Percentiles rank a stretch among this genome's conserved stretches.
These are phyloP conservation scores for Pristionchus maxplancki DNA, from an alignment of 2,888 invertebrate species.

Conservation along the genomic window DNA sequence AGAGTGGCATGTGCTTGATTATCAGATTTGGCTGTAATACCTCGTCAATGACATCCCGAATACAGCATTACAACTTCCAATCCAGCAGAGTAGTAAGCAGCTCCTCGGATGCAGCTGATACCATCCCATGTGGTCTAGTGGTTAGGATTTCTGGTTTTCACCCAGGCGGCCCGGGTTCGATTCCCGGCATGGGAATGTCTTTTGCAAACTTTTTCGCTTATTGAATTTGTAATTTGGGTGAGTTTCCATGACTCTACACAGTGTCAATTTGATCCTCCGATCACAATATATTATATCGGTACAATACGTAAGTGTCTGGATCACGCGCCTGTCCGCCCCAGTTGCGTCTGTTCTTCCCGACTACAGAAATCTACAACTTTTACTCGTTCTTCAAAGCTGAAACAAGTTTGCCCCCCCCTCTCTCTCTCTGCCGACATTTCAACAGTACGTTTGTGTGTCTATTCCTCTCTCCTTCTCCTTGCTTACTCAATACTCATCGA, in stretches of 20 bases:
- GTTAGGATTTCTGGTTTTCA: conserved; percentile 76
- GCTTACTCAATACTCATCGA: conserved; percentile 39
- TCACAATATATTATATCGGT: not conserved
- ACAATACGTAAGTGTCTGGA: not conserved
- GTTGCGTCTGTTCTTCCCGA: not conserved
- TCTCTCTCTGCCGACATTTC: conserved; percentile 29
- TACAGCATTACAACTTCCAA: not conserved
- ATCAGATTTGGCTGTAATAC: too few species aligned
- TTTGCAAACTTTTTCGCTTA: not conserved
- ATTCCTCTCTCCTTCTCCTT: conserved; percentile 1
- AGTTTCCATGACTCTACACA: not conserved
- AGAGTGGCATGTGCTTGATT: too few species aligned
- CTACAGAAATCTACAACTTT: conserved; percentile 9
- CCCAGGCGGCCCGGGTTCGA: conserved; percentile 76
- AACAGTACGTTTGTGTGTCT: conserved; percentile 37
- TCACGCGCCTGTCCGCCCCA: not conserved
- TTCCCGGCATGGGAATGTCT: conserved; percentile 73
- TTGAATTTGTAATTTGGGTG: not conserved
- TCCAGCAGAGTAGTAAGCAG: not conserved
- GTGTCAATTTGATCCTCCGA: not conserved
- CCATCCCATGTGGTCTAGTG: too few species aligned
- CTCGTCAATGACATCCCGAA: too few species aligned
- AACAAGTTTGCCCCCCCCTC: conserved; percentile 14
- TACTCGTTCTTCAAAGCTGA: conserved; percentile 24
- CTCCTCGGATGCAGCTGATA: not conserved